Base-by-base conservation (phyloP, 2,797 vertebrate species). In the Schizopygopsis malacanthus region DNA sequence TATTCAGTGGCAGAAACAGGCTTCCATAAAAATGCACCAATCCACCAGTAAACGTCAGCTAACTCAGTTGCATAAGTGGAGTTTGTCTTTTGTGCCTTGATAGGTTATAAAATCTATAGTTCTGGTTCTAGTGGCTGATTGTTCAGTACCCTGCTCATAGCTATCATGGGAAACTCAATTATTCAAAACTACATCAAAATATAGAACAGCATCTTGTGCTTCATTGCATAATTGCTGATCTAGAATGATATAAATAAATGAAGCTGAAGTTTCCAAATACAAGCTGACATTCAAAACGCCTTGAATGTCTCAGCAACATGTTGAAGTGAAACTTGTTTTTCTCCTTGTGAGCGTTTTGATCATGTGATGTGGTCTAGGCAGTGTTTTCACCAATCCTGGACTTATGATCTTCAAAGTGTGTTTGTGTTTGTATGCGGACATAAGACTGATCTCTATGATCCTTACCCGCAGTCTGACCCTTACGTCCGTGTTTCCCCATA, bases 321-420 rank as follows among this genome's bases (percentile, higher is more conserved):
- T 59, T 73, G 61, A 84, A 70, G 75, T 79, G 63, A 79, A 78
- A 78, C 75, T 73, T 25, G 2, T 37, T 82, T 25, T 11, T 73
- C 50, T 50, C 41, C 6, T 3, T 79, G 67, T 25, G 13, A 43
- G 41, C 25, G 41, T 56, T 54, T 47, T 59, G 39, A n/a, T 39
- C 67, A 71, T 37, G 83, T 79, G 76, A 56, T 84, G 20, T 22
- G n/a, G 37, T 79, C 12, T 4, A 43, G 15, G 70, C 54, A 25
- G 43, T 37, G 20, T 50, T 77, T 84, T 54, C 22, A 28, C 33
- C 73, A 69, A 8, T 47, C 13, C n/a, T 83, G 71, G 20, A 37
- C 25, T 61, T 18, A 5, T 52, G 59, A 54, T 13, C 33, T 84
- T 69, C 37, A 56, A 41, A 77, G 47, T 39, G 56, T 75, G 18